These are phyloP conservation scores for Pristiophorus japonicus DNA, from an alignment of 2,113 vertebrate species.

Conservation along the genomic window DNA sequence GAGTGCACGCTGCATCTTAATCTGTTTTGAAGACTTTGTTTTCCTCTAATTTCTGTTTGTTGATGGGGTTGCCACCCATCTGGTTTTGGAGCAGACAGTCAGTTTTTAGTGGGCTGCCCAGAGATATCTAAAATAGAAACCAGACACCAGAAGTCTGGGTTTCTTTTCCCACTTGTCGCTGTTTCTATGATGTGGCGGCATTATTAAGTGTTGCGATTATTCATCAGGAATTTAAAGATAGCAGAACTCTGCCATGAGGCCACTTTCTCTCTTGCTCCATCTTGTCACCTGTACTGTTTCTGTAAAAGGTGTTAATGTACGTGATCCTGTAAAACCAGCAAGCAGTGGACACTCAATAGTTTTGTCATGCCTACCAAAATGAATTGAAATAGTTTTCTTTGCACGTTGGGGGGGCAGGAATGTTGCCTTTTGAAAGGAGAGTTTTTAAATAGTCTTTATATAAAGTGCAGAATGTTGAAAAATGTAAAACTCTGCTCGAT, in stretches of 20 bases:
- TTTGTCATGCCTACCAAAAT: not conserved
- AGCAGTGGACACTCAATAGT: not conserved
- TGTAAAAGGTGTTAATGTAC: not conserved
- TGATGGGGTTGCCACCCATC: not conserved
- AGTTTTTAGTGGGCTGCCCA: not conserved
- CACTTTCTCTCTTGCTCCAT: not conserved
- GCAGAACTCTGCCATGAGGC: not conserved
- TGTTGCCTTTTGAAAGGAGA: not conserved
- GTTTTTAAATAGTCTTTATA: not conserved
- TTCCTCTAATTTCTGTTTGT: not conserved
- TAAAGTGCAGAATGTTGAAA: not conserved
- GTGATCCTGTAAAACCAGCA: not conserved
- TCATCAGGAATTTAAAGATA: not conserved
- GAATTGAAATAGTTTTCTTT: not conserved
- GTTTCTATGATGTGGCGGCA: not conserved
- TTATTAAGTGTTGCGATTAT: not conserved
- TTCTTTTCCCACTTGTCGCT: not conserved
- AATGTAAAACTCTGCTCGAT: not conserved
- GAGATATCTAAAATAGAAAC: not conserved
- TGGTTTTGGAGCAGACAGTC: not conserved
- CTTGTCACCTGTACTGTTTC: not conserved
- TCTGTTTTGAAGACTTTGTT: not conserved
- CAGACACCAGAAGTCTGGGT: not conserved
- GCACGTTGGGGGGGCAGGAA: not conserved
- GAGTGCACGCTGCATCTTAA: not conserved